A percentile compares a stretch with the other conserved stretches of the same genome.
These are phyloP conservation scores for Micromesistius poutassou DNA, from an alignment of 2,797 vertebrate species.

Conservation along the genomic window DNA sequence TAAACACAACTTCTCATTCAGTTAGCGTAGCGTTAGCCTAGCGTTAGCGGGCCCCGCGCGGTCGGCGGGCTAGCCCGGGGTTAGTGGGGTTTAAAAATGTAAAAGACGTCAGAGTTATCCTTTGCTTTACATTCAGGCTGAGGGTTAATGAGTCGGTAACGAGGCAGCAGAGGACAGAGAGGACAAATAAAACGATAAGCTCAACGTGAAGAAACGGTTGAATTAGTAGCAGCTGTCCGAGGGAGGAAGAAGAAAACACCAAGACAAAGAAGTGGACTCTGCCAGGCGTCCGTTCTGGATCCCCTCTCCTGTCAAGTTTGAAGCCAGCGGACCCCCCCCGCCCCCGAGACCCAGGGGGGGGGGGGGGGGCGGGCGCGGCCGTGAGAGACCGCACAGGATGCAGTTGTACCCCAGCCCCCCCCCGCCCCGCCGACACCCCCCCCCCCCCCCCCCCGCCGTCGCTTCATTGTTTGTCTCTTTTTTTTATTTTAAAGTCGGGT, in stretches of 20 bases:
- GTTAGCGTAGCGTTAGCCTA: constrained; percentile 60
- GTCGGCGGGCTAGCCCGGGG: not conserved
- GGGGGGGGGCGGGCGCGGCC: too few relatives aligned
- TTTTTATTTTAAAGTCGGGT: not conserved
- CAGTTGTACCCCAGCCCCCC: not conserved
- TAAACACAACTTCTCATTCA: constrained; percentile 80
- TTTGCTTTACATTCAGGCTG: constrained; percentile 8
- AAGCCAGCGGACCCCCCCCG: too few relatives aligned
- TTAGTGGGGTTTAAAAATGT: not conserved
- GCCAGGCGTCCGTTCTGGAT: not conserved
- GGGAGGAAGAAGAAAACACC: not conserved
- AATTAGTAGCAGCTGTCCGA: not conserved
- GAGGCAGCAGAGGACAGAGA: not conserved
- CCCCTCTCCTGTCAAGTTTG: not conserved
- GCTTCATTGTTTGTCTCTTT: not conserved
- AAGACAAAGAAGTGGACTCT: not conserved
- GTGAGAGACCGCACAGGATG: not conserved
- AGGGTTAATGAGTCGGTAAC: not conserved
- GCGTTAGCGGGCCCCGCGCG: not conserved
- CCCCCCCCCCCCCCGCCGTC: not conserved
- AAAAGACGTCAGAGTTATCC: not conserved
- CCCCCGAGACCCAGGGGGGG: too few relatives aligned
- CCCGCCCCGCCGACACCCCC: too few relatives aligned
- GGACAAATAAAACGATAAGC: not conserved
- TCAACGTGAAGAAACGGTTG: not conserved